Evolutionary conservation across 2,797 vertebrate species (phyloP).

Genomic region (Pseudotriccus pelzelni): DNA sequence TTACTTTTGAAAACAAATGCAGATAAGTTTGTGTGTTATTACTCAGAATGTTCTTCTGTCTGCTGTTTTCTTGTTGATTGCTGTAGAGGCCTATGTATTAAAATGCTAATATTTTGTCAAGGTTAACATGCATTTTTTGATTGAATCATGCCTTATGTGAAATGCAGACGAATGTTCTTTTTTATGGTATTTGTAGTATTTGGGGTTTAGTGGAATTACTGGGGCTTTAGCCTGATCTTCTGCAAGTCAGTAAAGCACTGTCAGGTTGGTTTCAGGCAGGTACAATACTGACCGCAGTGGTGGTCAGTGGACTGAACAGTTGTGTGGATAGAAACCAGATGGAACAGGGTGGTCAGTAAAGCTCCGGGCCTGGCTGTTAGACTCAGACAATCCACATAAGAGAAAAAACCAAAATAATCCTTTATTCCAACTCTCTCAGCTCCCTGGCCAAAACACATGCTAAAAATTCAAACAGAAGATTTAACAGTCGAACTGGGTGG

Average conservation of each 20-base stretch:
- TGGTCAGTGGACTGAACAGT: neutral
- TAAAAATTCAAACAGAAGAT: neutral
- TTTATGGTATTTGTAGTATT: neutral
- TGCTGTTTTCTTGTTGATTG: neutral
- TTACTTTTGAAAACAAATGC: neutral
- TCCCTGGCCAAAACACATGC: neutral
- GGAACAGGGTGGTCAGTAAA: neutral
- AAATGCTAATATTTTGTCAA: neutral
- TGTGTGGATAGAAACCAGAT: neutral
- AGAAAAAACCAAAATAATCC: neutral
- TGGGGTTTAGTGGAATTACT: neutral
- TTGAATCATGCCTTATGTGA: neutral
- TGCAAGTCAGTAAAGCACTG: neutral
- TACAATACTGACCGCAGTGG: neutral
- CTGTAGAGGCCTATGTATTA: neutral
- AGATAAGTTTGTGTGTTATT: neutral
- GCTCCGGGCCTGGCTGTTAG: neutral
- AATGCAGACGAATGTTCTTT: neutral
- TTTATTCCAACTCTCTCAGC: neutral
- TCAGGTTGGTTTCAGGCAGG: neutral
- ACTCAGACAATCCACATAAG: neutral
- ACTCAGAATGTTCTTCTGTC: neutral
- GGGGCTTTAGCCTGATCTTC: neutral
- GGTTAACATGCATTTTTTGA: neutral
- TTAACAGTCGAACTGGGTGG: neutral